phyloP scores from a whole-genome alignment of 2,888 invertebrate genomes.

The Allacma fusca region DNA sequence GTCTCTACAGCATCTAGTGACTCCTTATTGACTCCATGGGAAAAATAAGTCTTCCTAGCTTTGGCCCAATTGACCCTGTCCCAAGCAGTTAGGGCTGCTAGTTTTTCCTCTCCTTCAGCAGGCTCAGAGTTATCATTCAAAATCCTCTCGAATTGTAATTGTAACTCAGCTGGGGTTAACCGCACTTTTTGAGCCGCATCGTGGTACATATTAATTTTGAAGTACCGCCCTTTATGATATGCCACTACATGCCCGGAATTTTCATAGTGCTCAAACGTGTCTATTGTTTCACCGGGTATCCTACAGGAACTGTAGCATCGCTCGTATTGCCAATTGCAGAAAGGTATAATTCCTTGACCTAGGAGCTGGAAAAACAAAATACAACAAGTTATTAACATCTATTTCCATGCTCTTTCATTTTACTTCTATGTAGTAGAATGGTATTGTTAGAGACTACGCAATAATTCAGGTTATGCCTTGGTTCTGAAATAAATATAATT shows the following conservation, averaged over 20 bases:
- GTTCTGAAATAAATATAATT: too few relatives aligned
- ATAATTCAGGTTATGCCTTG: too few relatives aligned
- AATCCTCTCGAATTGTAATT: constrained; percentile 90
- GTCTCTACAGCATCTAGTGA: constrained; percentile 92
- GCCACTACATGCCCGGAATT: constrained; percentile 91
- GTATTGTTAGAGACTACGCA: too few relatives aligned
- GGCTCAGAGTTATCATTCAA: constrained; percentile 75
- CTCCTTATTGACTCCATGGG: constrained; percentile 86
- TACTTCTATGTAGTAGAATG: too few relatives aligned
- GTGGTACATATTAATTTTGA: constrained; percentile 88
- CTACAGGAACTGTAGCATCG: constrained; percentile 95
- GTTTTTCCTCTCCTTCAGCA: constrained; percentile 82
- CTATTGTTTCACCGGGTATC: constrained; percentile 91
- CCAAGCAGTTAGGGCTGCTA: constrained; percentile 88
- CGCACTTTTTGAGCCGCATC: constrained; percentile 67
- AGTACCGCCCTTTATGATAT: constrained; percentile 91
- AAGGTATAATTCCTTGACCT: constrained; percentile 88
- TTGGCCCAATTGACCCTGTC: constrained; percentile 89
- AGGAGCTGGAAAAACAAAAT: constrained; percentile 81
- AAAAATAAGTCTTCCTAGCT: constrained; percentile 79
- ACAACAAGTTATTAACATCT: too few relatives aligned
- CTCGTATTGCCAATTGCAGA: constrained; percentile 98
- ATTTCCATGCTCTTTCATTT: too few relatives aligned
- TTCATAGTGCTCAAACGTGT: constrained; percentile 86
- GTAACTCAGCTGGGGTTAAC: constrained; percentile 82